These are phyloP conservation scores for Entelurus aequoreus DNA, from an alignment of 2,113 vertebrate species.

Conservation along the genomic window DNA sequence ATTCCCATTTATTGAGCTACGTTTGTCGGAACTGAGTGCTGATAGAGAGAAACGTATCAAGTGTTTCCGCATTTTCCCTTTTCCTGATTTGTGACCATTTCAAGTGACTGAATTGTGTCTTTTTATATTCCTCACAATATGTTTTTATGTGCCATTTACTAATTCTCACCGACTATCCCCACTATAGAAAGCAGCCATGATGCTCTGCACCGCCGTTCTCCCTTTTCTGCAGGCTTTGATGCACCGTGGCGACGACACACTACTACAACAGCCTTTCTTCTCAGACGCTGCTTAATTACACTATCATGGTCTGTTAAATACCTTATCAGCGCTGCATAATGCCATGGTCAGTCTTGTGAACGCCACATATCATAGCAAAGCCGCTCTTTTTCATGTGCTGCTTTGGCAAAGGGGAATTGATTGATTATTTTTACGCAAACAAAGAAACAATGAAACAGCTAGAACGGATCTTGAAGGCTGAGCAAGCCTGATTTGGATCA, in stretches of 20 bases:
- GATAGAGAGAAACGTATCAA: conserved; percentile 59
- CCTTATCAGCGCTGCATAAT: conserved; percentile 62
- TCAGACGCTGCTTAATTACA: conserved; percentile 69
- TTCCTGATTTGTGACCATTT: conserved; percentile 55
- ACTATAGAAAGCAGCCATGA: conserved; percentile 9
- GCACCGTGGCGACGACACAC: conserved; percentile 43
- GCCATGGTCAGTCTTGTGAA: conserved; percentile 63
- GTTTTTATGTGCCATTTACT: conserved; percentile 73
- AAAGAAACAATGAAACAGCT: neutral
- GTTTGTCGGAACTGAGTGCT: conserved; percentile 41
- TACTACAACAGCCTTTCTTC: conserved; percentile 64
- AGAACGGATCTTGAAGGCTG: neutral
- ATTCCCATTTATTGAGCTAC: conserved; percentile 53
- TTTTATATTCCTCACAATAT: conserved; percentile 56
- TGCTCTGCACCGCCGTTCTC: conserved; percentile 31
- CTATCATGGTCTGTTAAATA: conserved; percentile 70
- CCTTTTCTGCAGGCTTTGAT: conserved; percentile 60
- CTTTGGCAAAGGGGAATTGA: conserved; percentile 43
- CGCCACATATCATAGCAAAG: conserved; percentile 52
- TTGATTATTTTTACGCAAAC: conserved; percentile 9
- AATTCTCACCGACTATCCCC: conserved; percentile 69
- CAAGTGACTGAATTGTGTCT: conserved; percentile 29
- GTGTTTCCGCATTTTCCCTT: conserved; percentile 40
- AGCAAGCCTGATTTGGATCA: neutral
- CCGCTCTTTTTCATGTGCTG: conserved; percentile 49